Evolutionary conservation across 2,113 vertebrate species (phyloP).

Genomic region (Pholis gunnellus): DNA sequence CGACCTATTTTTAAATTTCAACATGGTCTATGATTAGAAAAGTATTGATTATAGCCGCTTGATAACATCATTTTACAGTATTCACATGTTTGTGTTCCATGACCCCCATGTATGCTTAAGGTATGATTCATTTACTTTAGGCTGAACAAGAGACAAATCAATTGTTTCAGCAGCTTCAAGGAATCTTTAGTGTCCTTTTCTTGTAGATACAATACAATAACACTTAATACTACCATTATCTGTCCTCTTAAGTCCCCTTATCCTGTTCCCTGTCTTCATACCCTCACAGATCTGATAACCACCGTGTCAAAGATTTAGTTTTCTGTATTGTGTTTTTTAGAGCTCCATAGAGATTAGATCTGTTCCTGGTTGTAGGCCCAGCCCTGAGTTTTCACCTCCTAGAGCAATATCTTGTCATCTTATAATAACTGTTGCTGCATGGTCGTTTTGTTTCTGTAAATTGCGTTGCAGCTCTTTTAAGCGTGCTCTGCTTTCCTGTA

Average conservation of each 20-base stretch:
- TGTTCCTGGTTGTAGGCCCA: slow-evolving; percentile 29
- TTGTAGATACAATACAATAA: slow-evolving; percentile 15
- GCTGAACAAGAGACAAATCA: slow-evolving; percentile 18
- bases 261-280: slow-evolving; percentile 50
- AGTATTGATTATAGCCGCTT: neutral
- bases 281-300: slow-evolving; percentile 61
- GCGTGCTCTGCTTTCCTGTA: slow-evolving; percentile 17
- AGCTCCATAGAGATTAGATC: slow-evolving; percentile 39
- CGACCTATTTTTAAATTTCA: neutral
- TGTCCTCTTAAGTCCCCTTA: slow-evolving; percentile 39
- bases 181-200: slow-evolving; percentile 27
- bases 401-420: slow-evolving; percentile 3
- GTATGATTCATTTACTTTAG: slow-evolving; percentile 13
- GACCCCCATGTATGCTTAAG: neutral
- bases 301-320: slow-evolving; percentile 59
- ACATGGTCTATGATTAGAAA: neutral
- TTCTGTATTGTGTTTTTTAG: slow-evolving; percentile 37
- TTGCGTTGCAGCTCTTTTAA: slow-evolving; percentile 50
- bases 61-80: neutral
- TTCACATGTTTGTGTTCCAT: neutral
- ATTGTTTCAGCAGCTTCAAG: slow-evolving; percentile 31
- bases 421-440: slow-evolving; percentile 23
- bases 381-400: slow-evolving; percentile 33
- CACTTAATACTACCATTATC: slow-evolving; percentile 56
- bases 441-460: slow-evolving; percentile 39